Base-by-base conservation (phyloP, 2,113 vertebrate genomes). In the Centropristis striata region DNA sequence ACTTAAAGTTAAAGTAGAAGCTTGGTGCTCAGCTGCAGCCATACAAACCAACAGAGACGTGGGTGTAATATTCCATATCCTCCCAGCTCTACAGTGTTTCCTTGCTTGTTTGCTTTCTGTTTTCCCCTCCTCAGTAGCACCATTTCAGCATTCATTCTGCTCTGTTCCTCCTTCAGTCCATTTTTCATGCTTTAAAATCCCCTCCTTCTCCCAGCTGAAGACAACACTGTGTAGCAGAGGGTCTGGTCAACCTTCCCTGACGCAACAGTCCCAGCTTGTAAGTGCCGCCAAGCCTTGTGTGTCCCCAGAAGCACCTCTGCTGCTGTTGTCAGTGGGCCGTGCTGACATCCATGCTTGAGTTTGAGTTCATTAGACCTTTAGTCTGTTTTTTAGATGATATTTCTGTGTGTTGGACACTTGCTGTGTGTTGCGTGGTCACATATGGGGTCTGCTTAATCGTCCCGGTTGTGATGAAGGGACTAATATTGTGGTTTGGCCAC, bases 201-300 rank as follows among this genome's bases (percentile, higher is more conserved):
- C 66, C 39, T 63, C 75, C 28, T 58, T 9, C 66, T 37, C 18
- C 60, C 75, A 92, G 92, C 76, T 93, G 88, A 93, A 91, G 92
- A 85, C 65, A 1, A 75, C 92, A 47, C 83, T 93, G 80, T 85
- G 78, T 90, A 87, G 63, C 78, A 85, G 87, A 81, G 77, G 60
- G 42, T 78, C 88, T 69, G 77, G 16, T 75, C 87, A 79, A 21
- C 75, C 89, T 68, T 12, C 82, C 76, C 59, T 20, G 71, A 87
- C 32, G 75, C 85, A 50, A 8, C 86, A 74, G 49, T 72, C 80
- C 67, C 84, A 80, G 59, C 66, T 72, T 63, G 91, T 93, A 92
- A 93, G 92, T 93, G 81, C 72, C 83, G 13, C 73, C 39, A 16
- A 51, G 51, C n/a, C 20, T 47, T 21, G 86, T 85, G 84, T 92